phyloP scores from a whole-genome alignment of 2,888 invertebrate species.

The Acrobasis repandana region DNA sequence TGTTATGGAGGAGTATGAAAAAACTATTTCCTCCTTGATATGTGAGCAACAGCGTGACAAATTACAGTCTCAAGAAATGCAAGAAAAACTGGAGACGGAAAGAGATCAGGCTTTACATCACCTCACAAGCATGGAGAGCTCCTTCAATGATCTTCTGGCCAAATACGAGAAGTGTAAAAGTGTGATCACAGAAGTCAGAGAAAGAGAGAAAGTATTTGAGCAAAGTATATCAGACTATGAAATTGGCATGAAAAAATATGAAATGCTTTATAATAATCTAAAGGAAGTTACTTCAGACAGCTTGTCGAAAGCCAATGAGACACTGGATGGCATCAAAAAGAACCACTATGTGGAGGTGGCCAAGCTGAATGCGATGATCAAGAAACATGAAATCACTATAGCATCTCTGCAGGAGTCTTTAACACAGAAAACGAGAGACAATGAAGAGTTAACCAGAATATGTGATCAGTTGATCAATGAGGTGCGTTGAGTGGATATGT shows the following conservation, averaged over 20 bases:
- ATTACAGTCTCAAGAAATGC: slow-evolving; percentile 70
- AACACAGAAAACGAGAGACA: slow-evolving; percentile 94
- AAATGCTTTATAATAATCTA: slow-evolving; percentile 91
- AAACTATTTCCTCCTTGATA: slow-evolving; percentile 88
- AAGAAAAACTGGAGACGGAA: slow-evolving; percentile 76
- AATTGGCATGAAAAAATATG: slow-evolving; percentile 87
- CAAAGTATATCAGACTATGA: slow-evolving; percentile 87
- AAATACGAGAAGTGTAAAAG: slow-evolving; percentile 85
- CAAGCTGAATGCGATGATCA: slow-evolving; percentile 91
- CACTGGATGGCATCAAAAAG: slow-evolving; percentile 88
- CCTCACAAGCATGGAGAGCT: slow-evolving; percentile 83
- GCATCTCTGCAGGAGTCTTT: slow-evolving; percentile 91
- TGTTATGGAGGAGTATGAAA: slow-evolving; percentile 90
- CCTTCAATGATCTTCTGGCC: slow-evolving; percentile 84
- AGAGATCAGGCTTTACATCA: slow-evolving; percentile 84
- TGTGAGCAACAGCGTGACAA: slow-evolving; percentile 87
- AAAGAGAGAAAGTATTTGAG: slow-evolving; percentile 86
- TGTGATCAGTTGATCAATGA: slow-evolving; percentile 94
- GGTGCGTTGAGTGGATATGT: slow-evolving; percentile 51
- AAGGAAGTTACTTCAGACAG: slow-evolving; percentile 93
- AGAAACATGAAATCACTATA: slow-evolving; percentile 93
- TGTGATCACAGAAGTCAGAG: slow-evolving; percentile 76
- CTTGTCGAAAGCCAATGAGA: slow-evolving; percentile 88
- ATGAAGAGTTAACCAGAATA: slow-evolving; percentile 93
- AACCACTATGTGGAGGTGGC: slow-evolving; percentile 90